phyloP scores from a whole-genome alignment of 2,113 vertebrate genomes.

The Pachycephala philippinensis region DNA sequence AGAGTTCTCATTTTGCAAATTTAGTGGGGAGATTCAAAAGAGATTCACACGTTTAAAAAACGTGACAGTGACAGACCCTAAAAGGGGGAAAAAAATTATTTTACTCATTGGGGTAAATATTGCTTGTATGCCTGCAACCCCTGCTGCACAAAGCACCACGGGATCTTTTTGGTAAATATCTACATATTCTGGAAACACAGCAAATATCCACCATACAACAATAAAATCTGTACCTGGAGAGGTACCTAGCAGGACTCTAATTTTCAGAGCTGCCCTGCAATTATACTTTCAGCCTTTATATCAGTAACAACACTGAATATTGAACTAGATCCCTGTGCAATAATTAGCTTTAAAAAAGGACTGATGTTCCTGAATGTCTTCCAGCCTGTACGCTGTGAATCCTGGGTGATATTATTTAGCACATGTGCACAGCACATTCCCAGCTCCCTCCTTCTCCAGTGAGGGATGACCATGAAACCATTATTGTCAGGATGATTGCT shows the following conservation, averaged over 20 bases:
- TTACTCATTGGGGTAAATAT: neutral
- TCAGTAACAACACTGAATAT: neutral
- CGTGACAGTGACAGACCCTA: neutral
- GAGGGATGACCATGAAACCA: neutral
- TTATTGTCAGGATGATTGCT: neutral
- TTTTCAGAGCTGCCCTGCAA: neutral
- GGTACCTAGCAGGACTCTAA: neutral
- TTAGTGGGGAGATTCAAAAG: neutral
- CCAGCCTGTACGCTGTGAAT: neutral
- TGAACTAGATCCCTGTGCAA: neutral
- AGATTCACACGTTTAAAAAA: neutral
- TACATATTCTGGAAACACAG: neutral
- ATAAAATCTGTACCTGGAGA: neutral
- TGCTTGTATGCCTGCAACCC: neutral
- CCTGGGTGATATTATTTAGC: neutral
- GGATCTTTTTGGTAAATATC: neutral
- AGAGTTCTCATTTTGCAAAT: neutral
- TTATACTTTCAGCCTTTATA: neutral
- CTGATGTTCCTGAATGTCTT: neutral
- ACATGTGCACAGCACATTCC: neutral
- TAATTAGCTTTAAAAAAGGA: neutral
- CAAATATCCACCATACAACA: neutral
- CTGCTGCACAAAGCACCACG: neutral
- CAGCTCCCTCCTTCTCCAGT: neutral
- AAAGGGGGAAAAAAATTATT: neutral